phyloP scores from a whole-genome alignment of 2,113 vertebrate genomes.

The Ceyx melanurus region DNA sequence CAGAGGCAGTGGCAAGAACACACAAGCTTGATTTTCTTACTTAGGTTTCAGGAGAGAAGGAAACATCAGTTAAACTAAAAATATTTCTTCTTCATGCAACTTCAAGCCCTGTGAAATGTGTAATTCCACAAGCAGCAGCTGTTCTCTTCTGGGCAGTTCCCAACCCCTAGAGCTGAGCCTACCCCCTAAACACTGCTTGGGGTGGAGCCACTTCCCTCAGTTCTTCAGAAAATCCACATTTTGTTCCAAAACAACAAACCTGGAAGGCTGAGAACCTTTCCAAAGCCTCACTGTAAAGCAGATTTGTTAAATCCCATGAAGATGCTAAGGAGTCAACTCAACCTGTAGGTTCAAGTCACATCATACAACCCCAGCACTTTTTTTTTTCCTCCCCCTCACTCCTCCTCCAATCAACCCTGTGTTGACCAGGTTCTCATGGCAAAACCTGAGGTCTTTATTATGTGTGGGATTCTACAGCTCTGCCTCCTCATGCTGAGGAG shows the following conservation, averaged over 20 bases:
- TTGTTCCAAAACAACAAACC: background rate
- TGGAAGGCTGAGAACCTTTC: background rate
- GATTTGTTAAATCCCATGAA: background rate
- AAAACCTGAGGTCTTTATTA: background rate
- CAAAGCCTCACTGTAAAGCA: background rate
- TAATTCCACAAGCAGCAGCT: background rate
- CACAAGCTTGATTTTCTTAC: background rate
- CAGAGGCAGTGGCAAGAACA: background rate
- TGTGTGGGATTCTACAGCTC: background rate
- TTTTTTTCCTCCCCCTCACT: too few species aligned
- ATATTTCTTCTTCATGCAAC: background rate
- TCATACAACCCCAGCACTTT: background rate
- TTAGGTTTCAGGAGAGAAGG: background rate
- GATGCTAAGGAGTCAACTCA: background rate
- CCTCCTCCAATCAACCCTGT: background rate
- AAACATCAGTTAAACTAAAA: background rate
- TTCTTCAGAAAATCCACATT: background rate
- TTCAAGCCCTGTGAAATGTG: background rate
- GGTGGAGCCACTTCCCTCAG: background rate
- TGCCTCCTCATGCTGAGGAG: background rate
- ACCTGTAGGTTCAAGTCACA: background rate
- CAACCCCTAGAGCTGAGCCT: background rate
- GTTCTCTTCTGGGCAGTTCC: background rate
- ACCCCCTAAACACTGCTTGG: background rate
- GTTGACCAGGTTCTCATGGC: background rate